Percentiles rank a stretch among this genome's conserved stretches.
phyloP scores from a whole-genome alignment of 1,140 invertebrate species.

The Scaptodrosophila lebanonensis region DNA sequence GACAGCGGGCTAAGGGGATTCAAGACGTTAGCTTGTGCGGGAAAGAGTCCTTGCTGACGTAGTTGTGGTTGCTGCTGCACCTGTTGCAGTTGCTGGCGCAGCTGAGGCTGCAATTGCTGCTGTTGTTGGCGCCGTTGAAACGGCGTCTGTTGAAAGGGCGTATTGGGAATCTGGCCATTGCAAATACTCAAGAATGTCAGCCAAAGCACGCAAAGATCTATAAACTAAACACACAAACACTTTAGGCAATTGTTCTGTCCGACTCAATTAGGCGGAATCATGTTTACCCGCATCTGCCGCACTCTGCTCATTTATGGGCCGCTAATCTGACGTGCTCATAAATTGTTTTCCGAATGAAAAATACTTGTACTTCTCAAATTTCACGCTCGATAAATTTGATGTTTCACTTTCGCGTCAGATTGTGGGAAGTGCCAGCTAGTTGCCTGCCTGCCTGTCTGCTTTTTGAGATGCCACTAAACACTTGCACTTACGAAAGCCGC shows the following conservation, averaged over 20 bases:
- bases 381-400: conserved; percentile 69
- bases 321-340: conserved; percentile 60
- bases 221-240: neutral
- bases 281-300: conserved; percentile 26
- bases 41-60: conserved; percentile 53
- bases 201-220: conserved; percentile 18
- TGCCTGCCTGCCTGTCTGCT: too few relatives aligned
- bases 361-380: too few relatives aligned
- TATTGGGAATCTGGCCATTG: conserved; percentile 46
- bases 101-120: conserved; percentile 24
- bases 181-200: conserved; percentile 6
- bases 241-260: neutral
- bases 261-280: neutral
- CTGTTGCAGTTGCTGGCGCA: conserved; percentile 38
- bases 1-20: conserved; percentile 24
- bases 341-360: conserved; percentile 43
- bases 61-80: conserved; percentile 53
- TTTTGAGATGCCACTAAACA: conserved; percentile 47
- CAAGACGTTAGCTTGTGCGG: conserved; percentile 38
- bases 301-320: conserved; percentile 25
- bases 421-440: too few relatives aligned
- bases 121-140: conserved; percentile 48
- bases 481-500: conserved; percentile 34
- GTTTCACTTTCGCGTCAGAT: conserved; percentile 38
- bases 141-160: conserved; percentile 52